A percentile compares a stretch with the other conserved stretches of the same genome.
Conservation (phyloP, 2,797 vertebrate species). For the Acomys russatus region DNA sequence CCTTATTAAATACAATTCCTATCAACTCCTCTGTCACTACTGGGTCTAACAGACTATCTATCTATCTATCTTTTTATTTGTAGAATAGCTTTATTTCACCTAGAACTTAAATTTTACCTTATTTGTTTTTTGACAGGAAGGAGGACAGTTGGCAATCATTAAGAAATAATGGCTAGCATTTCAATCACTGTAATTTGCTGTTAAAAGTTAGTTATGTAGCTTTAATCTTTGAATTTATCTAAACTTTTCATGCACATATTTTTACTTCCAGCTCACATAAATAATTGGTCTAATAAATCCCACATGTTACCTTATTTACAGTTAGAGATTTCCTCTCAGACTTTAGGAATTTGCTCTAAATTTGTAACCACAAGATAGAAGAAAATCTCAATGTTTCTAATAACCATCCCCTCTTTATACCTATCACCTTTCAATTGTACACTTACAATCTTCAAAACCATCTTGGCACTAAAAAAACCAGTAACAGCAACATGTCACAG, state of each 20-base stretch:
- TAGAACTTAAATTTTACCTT: not conserved
- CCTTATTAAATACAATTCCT: constrained; percentile 11
- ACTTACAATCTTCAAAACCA: not conserved
- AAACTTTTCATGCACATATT: constrained; percentile 66
- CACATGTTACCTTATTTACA: constrained; percentile 76
- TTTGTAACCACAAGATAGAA: constrained; percentile 28
- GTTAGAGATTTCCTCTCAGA: constrained; percentile 67
- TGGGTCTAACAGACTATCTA: not conserved
- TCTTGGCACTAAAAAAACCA: not conserved
- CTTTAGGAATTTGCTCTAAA: constrained; percentile 52
- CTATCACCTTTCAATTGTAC: not conserved
- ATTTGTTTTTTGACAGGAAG: not conserved
- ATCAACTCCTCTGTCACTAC: not conserved
- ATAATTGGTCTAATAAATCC: constrained; percentile 79
- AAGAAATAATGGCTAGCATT: not conserved
- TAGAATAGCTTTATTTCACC: too few species aligned
- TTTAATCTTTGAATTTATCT: constrained; percentile 76
- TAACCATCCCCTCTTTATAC: constrained; percentile 22
- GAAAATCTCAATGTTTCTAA: not conserved
- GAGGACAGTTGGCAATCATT: not conserved
- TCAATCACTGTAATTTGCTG: constrained; percentile 58
- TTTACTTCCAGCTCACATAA: constrained; percentile 76
- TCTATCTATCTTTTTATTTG: too few species aligned
- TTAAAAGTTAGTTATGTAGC: constrained; percentile 56
- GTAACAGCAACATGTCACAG: not conserved